Percentiles rank a stretch among this genome's conserved stretches.
Evolutionary conservation across 2,797 vertebrate genomes (phyloP).

Genomic region (Sphenopsis melanotis): DNA sequence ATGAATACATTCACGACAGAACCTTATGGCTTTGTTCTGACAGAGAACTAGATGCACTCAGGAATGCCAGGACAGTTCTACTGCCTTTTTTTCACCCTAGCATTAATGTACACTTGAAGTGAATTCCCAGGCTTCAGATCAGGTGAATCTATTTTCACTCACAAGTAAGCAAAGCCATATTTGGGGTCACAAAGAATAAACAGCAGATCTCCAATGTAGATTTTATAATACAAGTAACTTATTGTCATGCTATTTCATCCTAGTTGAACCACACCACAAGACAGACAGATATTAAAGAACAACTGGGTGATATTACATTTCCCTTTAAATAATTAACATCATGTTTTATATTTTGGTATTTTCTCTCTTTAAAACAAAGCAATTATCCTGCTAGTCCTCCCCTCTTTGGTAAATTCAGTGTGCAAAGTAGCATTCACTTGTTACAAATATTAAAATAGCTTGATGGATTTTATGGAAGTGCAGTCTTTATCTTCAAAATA

Average conservation of each 20-base stretch:
- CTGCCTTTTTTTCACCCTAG: neutral
- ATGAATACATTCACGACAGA: neutral
- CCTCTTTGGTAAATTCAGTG: neutral
- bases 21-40: neutral
- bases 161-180: neutral
- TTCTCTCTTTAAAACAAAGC: neutral
- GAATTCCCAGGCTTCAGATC: neutral
- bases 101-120: neutral
- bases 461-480: neutral
- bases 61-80: neutral
- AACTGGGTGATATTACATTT: neutral
- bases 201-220: neutral
- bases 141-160: neutral
- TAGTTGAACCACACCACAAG: neutral
- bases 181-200: neutral
- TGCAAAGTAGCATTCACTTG: neutral
- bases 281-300: neutral
- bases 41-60: neutral
- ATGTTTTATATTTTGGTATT: neutral
- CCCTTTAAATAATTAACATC: neutral
- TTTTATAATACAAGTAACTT: neutral
- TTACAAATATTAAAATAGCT: neutral
- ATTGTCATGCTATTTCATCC: neutral
- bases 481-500: neutral
- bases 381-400: neutral